A percentile compares a stretch with the other conserved stretches of the same genome.
These are phyloP conservation scores for Avahi laniger DNA, from an alignment of 2,797 vertebrate species.

Conservation along the genomic window DNA sequence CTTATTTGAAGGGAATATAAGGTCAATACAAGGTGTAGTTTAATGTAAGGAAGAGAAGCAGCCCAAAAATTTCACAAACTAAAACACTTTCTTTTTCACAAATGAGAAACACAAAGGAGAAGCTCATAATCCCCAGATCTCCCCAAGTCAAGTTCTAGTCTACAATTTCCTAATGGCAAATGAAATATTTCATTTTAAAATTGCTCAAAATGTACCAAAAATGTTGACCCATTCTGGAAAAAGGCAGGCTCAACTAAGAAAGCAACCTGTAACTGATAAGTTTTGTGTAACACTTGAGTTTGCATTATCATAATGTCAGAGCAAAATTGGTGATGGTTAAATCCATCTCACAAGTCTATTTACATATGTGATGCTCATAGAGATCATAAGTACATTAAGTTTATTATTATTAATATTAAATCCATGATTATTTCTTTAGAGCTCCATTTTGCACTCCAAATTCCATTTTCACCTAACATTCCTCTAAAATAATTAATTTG, in stretches of 20 bases:
- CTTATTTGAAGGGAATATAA: neutral
- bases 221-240: neutral
- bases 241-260: neutral
- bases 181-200: neutral
- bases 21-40: neutral
- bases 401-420: constrained; percentile 10
- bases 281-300: constrained; percentile 19
- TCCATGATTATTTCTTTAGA: neutral
- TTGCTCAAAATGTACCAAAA: neutral
- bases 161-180: neutral
- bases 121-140: neutral
- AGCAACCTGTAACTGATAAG: neutral
- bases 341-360: neutral
- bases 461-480: neutral
- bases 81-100: neutral
- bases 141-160: neutral
- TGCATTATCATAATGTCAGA: neutral
- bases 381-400: neutral
- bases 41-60: neutral
- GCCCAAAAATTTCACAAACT: neutral
- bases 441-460: neutral
- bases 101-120: neutral
- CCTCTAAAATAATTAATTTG: neutral
- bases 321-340: neutral
- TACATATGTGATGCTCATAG: neutral